Base-by-base conservation (phyloP, 1,140 invertebrate genomes). In the Lucilia cuprina region DNA sequence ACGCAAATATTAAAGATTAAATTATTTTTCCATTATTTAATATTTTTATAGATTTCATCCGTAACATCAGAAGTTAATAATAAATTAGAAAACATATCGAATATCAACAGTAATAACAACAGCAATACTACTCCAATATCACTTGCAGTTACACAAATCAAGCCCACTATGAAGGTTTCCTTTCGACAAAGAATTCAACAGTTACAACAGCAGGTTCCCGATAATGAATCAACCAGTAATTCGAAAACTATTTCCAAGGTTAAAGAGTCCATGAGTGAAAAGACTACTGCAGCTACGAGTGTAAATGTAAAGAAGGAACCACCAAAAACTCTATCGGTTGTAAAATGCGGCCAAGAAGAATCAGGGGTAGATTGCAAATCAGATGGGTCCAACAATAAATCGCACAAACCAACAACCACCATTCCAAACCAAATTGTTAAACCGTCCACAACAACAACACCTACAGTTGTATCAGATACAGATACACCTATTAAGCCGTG, bases 401-500 rank as follows among this genome's bases (percentile, higher is more conserved):
- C 50, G 74, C 41, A 49, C 34, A 83, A 87, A 80, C 49, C 83
- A 14, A 85, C 85, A 47, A 80, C 85, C 84, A 86, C 80, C 49
- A 86, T 86, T 82, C 86, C 88, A 50, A 87, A 87, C 65, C 83
- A 87, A 82, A 82, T 86, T 74, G 84, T 84, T 30, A 89, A 85
- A 49, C 86, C 88, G 78, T 86, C 84, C 35, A 83, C 82, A 86
- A 2, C 82, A 86, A 2, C 86, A 83, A 83, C 82, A 85, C 35
- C 88, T 5, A 84, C 89, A 0, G 74, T 86, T 84, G 86, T 86
- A 13, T 90, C 88, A 55, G 88, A 90, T 49, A 88, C 88, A 65
- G 89, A 90, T 77, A 90, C 89, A n/a, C 87, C 89, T 47, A 90
- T 90, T 30, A 88, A 88, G 82, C 90, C 90, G 17, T 91, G 90